These are phyloP conservation scores for Ammospiza caudacuta DNA, from an alignment of 2,113 vertebrate species.

Conservation along the genomic window DNA sequence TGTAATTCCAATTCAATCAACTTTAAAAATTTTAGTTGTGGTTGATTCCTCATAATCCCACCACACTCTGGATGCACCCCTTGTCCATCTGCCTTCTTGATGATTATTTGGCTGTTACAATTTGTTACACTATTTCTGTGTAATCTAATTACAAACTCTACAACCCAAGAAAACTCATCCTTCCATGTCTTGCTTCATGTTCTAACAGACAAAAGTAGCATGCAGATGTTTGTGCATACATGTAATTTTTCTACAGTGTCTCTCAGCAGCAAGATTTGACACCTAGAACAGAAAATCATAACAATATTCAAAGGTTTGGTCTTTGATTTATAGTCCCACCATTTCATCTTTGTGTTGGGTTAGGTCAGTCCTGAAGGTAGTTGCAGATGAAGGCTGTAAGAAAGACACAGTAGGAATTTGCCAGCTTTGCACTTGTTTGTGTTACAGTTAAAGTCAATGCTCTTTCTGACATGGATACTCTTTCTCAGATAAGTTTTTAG, in stretches of 20 bases:
- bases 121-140: neutral
- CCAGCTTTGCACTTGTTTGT: neutral
- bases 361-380: neutral
- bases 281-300: neutral
- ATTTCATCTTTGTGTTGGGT: neutral
- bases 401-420: neutral
- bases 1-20: neutral
- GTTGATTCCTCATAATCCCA: neutral
- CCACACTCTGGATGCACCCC: accelerated
- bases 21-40: neutral
- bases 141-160: neutral
- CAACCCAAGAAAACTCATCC: neutral
- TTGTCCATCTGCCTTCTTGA: neutral
- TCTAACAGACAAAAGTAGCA: neutral
- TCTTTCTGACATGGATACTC: neutral
- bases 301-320: neutral
- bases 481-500: neutral
- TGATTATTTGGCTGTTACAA: neutral
- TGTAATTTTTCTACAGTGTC: neutral
- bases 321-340: neutral
- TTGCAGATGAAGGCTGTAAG: neutral
- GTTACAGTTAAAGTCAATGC: neutral
- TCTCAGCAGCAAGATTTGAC: neutral
- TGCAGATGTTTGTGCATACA: neutral
- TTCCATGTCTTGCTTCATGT: neutral